Conservation (phyloP, 2,888 invertebrate species). For the Caenorhabditis imperialis region DNA sequence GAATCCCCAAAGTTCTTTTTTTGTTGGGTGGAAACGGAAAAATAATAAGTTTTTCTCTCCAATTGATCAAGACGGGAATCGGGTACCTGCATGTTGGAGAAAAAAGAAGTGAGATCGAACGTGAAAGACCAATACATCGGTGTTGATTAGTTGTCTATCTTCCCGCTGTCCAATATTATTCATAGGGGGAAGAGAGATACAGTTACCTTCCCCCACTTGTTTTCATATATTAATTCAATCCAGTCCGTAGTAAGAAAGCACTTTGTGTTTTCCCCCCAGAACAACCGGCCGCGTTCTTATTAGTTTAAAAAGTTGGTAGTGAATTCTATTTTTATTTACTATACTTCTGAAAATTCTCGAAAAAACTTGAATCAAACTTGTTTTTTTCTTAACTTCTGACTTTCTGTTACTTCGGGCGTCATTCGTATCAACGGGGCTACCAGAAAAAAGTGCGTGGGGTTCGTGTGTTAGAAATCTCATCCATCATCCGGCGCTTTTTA, state of each 20-base stretch:
- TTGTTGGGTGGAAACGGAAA: no score
- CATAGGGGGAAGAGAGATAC: conserved; percentile 13
- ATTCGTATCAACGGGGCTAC: conserved; percentile 1
- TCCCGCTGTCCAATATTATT: conserved; percentile 42
- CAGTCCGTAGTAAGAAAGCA: conserved; percentile 8
- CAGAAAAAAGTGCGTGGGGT: conserved; percentile 11
- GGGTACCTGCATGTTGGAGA: neutral
- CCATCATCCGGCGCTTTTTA: conserved; percentile 9
- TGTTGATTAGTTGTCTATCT: conserved; percentile 38
- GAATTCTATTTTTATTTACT: neutral
- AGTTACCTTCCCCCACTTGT: no score
- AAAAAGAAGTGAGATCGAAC: conserved; percentile 37
- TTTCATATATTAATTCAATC: no score
- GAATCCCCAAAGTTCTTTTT: no score
- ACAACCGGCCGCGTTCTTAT: no score
- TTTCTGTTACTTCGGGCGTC: conserved; percentile 5
- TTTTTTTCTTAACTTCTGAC: neutral
- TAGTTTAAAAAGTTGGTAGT: no score
- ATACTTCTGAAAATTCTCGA: conserved; percentile 3
- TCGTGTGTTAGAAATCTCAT: conserved; percentile 6
- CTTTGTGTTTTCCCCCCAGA: conserved; percentile 6
- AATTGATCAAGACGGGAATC: no score
- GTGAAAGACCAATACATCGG: conserved; percentile 45
- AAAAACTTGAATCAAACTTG: neutral
- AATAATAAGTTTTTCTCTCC: no score